Evolutionary conservation across 2,113 vertebrate species (phyloP).

Genomic region (Struthio camelus): DNA sequence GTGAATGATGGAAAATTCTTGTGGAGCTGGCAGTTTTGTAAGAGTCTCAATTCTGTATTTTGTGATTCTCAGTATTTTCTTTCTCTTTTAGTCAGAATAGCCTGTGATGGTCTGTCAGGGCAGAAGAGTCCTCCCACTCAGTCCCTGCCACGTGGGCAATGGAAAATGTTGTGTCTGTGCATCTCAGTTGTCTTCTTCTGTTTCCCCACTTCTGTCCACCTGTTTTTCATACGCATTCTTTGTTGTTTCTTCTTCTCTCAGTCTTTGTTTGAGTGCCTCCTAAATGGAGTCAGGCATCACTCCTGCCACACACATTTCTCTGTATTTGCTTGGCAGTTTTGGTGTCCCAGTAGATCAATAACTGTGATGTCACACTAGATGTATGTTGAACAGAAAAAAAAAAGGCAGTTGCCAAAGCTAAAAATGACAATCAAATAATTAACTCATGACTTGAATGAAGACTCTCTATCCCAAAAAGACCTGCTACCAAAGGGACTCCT

Average conservation of each 20-base stretch:
- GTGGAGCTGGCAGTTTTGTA: neutral
- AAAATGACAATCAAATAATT: neutral
- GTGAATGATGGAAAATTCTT: neutral
- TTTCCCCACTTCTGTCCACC: neutral
- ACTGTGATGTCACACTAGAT: neutral
- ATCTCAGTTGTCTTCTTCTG: neutral
- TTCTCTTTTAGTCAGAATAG: neutral
- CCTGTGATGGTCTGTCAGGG: neutral
- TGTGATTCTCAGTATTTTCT: neutral
- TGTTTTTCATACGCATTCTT: neutral
- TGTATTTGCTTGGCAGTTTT: neutral
- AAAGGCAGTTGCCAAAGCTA: neutral
- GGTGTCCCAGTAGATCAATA: neutral
- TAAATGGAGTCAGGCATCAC: neutral
- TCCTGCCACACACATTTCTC: neutral
- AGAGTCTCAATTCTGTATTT: neutral
- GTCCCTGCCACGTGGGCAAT: rapidly evolving
- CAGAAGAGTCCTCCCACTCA: neutral
- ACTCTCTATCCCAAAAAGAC: neutral
- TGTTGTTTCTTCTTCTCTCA: neutral
- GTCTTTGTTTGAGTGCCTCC: neutral
- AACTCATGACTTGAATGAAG: neutral
- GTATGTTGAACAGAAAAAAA: neutral
- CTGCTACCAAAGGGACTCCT: neutral
- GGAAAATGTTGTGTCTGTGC: neutral